Percentiles rank a stretch among this genome's conserved stretches.
Conservation (phyloP, 2,888 invertebrate genomes). For the Troides oblongomaculatus region DNA sequence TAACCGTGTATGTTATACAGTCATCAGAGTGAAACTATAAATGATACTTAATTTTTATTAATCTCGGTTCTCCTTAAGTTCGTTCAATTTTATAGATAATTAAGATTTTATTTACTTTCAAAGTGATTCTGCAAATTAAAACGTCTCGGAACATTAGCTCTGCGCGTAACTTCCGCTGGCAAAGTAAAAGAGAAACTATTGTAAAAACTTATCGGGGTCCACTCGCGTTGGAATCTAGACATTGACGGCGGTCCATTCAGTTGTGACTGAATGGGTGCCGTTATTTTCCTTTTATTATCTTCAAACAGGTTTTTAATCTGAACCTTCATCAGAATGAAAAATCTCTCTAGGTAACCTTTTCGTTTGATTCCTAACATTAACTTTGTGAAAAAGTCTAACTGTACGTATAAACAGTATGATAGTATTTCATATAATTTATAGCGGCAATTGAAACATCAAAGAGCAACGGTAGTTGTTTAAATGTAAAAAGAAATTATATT, state of each 20-base stretch:
- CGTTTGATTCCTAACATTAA: not conserved
- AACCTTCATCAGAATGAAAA: not conserved
- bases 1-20: too few relatives aligned
- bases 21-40: too few relatives aligned
- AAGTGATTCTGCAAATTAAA: conserved; percentile 14
- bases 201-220: conserved; percentile 62
- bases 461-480: conserved; percentile 46
- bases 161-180: conserved; percentile 31
- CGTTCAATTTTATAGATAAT: not conserved
- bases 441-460: conserved; percentile 34
- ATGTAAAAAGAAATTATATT: conserved; percentile 53
- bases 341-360: too few relatives aligned
- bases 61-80: not conserved
- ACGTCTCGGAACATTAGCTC: conserved; percentile 26
- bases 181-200: conserved; percentile 60
- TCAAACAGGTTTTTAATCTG: not conserved
- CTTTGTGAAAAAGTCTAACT: not conserved
- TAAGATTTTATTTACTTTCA: not conserved
- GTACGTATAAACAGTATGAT: not conserved
- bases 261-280: conserved; percentile 46
- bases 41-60: not conserved
- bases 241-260: conserved; percentile 46
- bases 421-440: not conserved
- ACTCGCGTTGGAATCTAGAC: conserved; percentile 58
- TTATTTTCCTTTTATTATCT: conserved; percentile 31